Evolutionary conservation across 1,140 invertebrate genomes (phyloP).

Genomic region (Hydropsyche tenuis): DNA sequence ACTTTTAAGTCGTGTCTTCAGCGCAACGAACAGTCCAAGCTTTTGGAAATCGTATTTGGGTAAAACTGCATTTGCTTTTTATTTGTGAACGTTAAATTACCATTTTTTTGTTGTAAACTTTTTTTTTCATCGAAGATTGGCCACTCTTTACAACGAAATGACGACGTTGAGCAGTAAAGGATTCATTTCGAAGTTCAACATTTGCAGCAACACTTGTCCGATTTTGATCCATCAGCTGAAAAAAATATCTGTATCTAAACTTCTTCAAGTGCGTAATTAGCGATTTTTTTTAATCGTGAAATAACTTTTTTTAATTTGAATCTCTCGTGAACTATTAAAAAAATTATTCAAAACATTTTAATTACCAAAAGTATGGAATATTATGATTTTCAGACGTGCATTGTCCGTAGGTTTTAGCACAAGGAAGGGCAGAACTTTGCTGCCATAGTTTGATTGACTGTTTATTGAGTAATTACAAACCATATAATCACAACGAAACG

Average conservation of each 20-base stretch:
- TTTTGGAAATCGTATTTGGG: conserved; percentile 61
- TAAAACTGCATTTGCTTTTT: conserved; percentile 43
- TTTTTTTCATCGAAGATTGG: conserved; percentile 52
- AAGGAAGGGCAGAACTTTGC: conserved; percentile 59
- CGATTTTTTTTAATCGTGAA: neutral
- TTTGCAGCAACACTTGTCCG: conserved; percentile 62
- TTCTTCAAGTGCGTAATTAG: conserved; percentile 59
- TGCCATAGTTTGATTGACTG: conserved; percentile 61
- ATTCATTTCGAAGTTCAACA: conserved; percentile 58
- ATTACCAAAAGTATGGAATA: too few relatives aligned
- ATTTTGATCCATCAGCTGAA: conserved; percentile 58
- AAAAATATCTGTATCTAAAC: conserved; percentile 59
- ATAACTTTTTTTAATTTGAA: conserved; percentile 8
- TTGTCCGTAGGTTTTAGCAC: conserved; percentile 58
- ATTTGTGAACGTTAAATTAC: conserved; percentile 2
- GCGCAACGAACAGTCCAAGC: conserved; percentile 60
- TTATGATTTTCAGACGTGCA: too few relatives aligned
- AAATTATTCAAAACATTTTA: too few relatives aligned
- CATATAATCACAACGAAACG: conserved; percentile 55
- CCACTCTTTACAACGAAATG: conserved; percentile 59
- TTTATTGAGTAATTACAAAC: conserved; percentile 59
- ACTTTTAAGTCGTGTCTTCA: conserved; percentile 59
- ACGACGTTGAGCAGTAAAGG: conserved; percentile 58
- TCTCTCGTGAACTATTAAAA: neutral
- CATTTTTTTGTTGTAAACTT: conserved; percentile 44